Evolutionary conservation across 2,113 vertebrate genomes (phyloP).

Genomic region (Malurus elegans): DNA sequence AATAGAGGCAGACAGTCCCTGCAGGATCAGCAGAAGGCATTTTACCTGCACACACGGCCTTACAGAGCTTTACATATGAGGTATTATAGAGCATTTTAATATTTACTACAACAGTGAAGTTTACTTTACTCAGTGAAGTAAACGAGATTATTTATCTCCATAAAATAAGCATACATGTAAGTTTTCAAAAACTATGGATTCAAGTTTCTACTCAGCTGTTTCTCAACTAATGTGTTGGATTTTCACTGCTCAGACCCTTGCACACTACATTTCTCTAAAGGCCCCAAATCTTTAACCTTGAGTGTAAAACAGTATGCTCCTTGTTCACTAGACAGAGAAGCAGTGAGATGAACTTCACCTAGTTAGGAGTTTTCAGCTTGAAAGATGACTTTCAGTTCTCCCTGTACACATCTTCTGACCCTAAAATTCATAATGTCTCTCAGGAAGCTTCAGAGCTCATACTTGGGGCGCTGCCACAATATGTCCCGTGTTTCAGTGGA

Average conservation of each 20-base stretch:
- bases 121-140: background rate
- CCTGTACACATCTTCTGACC: background rate
- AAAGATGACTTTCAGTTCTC: background rate
- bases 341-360: background rate
- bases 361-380: background rate
- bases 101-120: too few relatives aligned
- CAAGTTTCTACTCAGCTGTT: background rate
- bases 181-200: background rate
- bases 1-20: background rate
- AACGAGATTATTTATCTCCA: background rate
- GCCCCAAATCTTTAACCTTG: background rate
- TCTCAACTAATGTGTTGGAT: accelerated
- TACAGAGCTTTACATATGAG: background rate
- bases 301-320: background rate
- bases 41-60: background rate
- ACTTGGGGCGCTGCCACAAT: background rate
- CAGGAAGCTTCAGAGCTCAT: background rate
- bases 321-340: background rate
- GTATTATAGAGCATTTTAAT: too few relatives aligned
- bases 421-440: background rate
- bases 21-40: background rate
- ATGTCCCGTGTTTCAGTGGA: background rate
- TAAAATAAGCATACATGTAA: background rate
- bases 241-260: background rate
- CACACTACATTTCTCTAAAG: background rate